Percentiles rank a stretch among this genome's conserved stretches.
Evolutionary conservation across 2,797 vertebrate genomes (phyloP).

Genomic region (Peromyscus attwateri): DNA sequence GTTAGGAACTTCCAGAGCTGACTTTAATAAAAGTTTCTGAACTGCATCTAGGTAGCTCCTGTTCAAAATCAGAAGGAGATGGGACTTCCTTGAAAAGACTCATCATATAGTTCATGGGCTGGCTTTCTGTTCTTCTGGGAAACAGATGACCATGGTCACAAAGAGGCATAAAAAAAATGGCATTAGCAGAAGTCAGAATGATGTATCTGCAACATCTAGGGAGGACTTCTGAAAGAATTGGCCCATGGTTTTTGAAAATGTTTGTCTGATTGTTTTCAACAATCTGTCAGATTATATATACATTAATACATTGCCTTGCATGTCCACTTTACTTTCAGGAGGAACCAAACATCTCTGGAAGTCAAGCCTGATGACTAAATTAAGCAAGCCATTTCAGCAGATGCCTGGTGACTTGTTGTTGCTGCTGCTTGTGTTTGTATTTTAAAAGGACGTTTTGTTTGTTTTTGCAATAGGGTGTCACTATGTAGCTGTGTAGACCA

Average conservation of each 20-base stretch:
- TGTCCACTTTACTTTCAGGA: slow-evolving; percentile 6
- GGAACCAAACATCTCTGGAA: neutral
- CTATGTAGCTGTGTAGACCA: neutral
- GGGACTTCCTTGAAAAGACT: neutral
- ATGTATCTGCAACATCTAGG: neutral
- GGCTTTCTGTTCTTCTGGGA: neutral
- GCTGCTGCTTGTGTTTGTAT: neutral
- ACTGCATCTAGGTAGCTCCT: neutral
- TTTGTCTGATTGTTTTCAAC: slow-evolving; percentile 44
- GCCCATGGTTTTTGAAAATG: slow-evolving; percentile 52
- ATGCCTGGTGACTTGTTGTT: neutral
- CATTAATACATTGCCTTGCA: neutral
- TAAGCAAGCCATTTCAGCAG: neutral
- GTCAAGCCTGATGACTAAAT: neutral
- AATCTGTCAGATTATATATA: slow-evolving; percentile 21
- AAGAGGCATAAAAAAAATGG: slow-evolving; percentile 8
- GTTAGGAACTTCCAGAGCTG: slow-evolving; percentile 52
- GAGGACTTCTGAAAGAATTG: slow-evolving; percentile 19
- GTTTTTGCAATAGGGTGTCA: neutral
- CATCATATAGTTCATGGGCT: neutral
- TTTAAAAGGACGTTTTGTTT: neutral
- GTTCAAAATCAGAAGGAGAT: slow-evolving; percentile 38
- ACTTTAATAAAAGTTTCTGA: slow-evolving; percentile 50
- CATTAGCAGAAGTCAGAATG: neutral
- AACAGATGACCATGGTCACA: neutral